Evolutionary conservation across 2,113 vertebrate species (phyloP).

Genomic region (Hipposideros armiger): DNA sequence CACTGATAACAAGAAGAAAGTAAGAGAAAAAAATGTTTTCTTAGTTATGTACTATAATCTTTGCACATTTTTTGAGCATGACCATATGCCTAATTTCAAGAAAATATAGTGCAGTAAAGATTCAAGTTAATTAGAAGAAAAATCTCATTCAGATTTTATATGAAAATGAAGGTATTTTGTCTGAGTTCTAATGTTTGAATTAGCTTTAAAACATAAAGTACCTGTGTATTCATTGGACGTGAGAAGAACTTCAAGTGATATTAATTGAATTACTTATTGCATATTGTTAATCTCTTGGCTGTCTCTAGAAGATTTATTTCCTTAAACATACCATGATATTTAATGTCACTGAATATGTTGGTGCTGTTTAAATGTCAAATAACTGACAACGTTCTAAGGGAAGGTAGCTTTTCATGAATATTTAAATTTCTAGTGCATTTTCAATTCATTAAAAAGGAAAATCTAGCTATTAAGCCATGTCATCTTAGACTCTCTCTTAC

Average conservation of each 20-base stretch:
- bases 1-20: background rate
- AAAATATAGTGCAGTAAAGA: background rate
- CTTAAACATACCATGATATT: conserved; percentile 6
- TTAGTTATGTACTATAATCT: background rate
- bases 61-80: background rate
- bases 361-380: conserved; percentile 1
- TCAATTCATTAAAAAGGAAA: conserved; percentile 33
- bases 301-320: conserved; percentile 36
- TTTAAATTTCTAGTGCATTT: background rate
- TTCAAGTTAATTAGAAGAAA: background rate
- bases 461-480: background rate
- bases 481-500: background rate
- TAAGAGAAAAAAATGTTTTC: background rate
- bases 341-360: conserved; percentile 49
- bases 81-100: background rate
- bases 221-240: background rate
- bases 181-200: background rate
- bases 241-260: background rate
- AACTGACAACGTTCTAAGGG: background rate
- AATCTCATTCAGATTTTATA: background rate
- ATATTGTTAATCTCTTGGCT: conserved; percentile 3
- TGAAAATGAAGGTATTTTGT: background rate
- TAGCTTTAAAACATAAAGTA: conserved; percentile 3
- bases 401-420: background rate
- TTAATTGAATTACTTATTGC: conserved; percentile 15